Base-by-base conservation (phyloP, 2,113 vertebrate genomes). In the Camelus bactrianus region DNA sequence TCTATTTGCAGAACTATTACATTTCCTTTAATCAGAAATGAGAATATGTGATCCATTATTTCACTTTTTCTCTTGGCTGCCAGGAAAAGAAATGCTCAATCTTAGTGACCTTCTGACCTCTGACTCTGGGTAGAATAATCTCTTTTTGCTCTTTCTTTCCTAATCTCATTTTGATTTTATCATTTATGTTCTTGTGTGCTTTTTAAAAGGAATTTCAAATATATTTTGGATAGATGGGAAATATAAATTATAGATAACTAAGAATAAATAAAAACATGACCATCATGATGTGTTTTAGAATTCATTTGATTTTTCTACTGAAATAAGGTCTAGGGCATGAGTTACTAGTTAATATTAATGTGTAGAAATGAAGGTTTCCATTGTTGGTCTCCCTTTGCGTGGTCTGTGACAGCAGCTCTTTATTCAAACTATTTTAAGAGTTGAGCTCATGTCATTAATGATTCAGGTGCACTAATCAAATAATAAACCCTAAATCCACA, bases 401-500 rank as follows among this genome's bases (percentile, higher is more conserved):
- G 89, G 91, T 96, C 32, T 76, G 46, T 95, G 94, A 94, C 82
- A 98, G 65, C 89, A 93, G 76, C 70, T 95, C 82, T 97, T 96
- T 96, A 95, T 97, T 97, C 94, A 97, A 98, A 95, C 96, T 98
- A 97, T 97, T 98, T 96, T 97, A 97, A 91, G 97, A 92, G 76
- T 91, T 94, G 89, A 93, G 79, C 86, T 98, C 89, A 85, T 94
- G 96, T 96, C 93, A 98, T 98, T 98, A 98, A 98, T 97, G 96
- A 97, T 97, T 98, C 97, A 98, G 95, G 95, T 97, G 60, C 20
- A 80, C 75, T 98, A 98, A 98, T 98, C 95, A 98, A 98, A 98
- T 97, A 97, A 96, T 97, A 97, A 98, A 93, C 92, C 83, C 82
- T 42, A 92, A 97, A 98, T 95, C 70, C 94, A 93, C 96, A 90